Conservation (phyloP, 2,113 vertebrate genomes). For the Rhynchomys soricoides region DNA sequence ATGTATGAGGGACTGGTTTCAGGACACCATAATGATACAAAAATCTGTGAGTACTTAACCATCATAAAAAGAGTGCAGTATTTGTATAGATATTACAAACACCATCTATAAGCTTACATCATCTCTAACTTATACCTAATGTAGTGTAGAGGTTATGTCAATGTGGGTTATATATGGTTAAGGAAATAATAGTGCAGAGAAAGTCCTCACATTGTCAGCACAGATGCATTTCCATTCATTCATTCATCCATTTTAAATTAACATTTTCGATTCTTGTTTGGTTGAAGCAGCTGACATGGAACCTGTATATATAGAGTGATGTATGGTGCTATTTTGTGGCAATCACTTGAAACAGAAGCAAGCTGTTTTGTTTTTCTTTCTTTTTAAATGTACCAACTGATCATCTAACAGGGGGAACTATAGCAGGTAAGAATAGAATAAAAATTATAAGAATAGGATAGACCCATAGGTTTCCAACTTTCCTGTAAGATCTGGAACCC, state of each 20-base stretch:
- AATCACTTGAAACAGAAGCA: slow-evolving; percentile 16
- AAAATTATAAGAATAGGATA: background rate
- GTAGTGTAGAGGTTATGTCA: background rate
- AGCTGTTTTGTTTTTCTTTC: background rate
- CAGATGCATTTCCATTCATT: background rate
- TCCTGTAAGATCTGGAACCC: background rate
- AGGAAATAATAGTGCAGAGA: background rate
- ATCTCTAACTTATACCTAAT: background rate
- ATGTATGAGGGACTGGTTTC: background rate
- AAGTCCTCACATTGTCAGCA: background rate
- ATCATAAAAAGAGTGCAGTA: background rate
- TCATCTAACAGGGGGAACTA: background rate
- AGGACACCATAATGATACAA: background rate
- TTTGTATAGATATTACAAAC: background rate
- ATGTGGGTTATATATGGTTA: background rate
- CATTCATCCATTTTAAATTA: background rate
- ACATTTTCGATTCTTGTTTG: background rate
- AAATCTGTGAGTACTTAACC: background rate
- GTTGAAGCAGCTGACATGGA: background rate
- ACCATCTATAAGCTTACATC: background rate
- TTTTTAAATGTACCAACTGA: slow-evolving; percentile 5
- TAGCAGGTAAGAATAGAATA: background rate
- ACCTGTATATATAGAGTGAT: background rate
- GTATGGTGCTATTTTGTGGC: background rate
- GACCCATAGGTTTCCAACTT: background rate